Evolutionary conservation across 2,113 vertebrate genomes (phyloP).

Genomic region (Vombatus ursinus): DNA sequence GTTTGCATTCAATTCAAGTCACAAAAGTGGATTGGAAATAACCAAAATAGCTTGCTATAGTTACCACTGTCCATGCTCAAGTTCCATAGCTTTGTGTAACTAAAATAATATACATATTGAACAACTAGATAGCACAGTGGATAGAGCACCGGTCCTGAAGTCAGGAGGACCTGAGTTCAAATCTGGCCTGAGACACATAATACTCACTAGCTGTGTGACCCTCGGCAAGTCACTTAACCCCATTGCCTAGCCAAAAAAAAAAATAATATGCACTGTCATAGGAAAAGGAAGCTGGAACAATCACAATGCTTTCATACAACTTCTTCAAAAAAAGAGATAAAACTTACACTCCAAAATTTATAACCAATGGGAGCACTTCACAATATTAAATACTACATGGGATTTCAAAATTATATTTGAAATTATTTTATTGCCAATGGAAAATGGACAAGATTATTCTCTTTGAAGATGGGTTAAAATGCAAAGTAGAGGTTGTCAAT

Average conservation of each 20-base stretch:
- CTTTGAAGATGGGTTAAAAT: slow-evolving; percentile 13
- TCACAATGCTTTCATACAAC: not conserved
- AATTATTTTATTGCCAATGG: not conserved
- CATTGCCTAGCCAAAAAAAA: too few species aligned
- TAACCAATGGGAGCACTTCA: not conserved
- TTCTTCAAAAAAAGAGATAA: not conserved
- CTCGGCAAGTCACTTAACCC: too few species aligned
- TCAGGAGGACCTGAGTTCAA: too few species aligned
- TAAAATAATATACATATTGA: too few species aligned
- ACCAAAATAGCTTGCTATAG: not conserved
- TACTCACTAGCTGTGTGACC: too few species aligned
- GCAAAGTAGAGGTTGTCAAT: not conserved
- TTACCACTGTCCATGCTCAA: not conserved
- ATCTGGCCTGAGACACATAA: too few species aligned
- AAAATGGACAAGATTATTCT: not conserved
- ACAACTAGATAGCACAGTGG: too few species aligned
- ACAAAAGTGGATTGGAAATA: not conserved
- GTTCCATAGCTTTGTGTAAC: not conserved
- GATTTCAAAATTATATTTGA: not conserved
- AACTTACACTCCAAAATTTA: slow-evolving; percentile 9
- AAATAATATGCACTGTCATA: not conserved
- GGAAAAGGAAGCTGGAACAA: not conserved
- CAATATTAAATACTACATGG: slow-evolving; percentile 12
- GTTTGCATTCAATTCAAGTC: not conserved
- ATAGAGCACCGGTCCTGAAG: too few species aligned